Base-by-base conservation (phyloP, 2,113 vertebrate species). In the Sclerurus mexicanus region DNA sequence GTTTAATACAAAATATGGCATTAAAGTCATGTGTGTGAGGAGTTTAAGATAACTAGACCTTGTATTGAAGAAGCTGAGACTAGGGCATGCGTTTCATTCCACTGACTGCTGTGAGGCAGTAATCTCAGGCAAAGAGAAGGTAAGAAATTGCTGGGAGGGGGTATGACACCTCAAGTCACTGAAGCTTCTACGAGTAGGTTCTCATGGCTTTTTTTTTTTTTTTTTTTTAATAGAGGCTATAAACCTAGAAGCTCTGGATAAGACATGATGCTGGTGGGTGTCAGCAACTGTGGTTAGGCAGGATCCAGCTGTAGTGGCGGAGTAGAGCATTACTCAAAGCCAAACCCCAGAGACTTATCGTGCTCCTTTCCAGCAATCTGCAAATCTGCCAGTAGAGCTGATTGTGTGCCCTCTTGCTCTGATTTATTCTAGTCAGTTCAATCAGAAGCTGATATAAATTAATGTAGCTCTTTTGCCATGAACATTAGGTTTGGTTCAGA, bases 401-500 rank as follows among this genome's bases (percentile, higher is more conserved):
- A 94, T 74, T 88, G 79, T 82, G 52, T 80, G 88, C 83, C 83
- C 25, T 31, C 63, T 90, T 11, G 3, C 67, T 85, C n/a, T 95
- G 90, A 96, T 97, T 96, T 94, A 97, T 93, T 94, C 63, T 66
- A 92, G 82, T 92, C 71, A 62, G 79, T 92, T 94, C 92, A 90
- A 80, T 95, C 94, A 94, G 92, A 53, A 90, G 55, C 88, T 86
- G 95, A 88, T 97, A 86, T 58, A 96, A 97, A 97, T 97, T 94
- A 90, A 93, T 66, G 67, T 83, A 94, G 62, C 82, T 91, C 90
- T 88, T 91, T 60, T 86, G 83, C 90, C 3, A 1, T 74, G 83
- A 95, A 69, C 75, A 46, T 95, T 93, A 85, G 79, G 91, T 88
- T 85, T 94, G 83, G 59, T 95, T 90, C 94, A 76, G n/a, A 96